Percentiles rank a stretch among this genome's conserved stretches.
Evolutionary conservation across 2,888 invertebrate species (phyloP).

Genomic region (Tribolium freemani): DNA sequence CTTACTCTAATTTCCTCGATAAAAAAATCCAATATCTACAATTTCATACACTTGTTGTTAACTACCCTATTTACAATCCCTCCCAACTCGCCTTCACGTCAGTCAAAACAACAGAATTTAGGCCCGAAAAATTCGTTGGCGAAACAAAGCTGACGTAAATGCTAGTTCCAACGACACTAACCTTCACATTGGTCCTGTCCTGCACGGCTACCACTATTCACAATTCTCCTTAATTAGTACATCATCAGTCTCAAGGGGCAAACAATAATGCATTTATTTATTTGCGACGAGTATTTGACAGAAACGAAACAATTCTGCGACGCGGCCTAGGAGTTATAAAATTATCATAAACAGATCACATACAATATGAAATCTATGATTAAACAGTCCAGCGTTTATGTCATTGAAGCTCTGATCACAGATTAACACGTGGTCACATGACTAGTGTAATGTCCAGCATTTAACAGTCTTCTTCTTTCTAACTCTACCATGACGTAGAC

Average conservation of each 20-base stretch:
- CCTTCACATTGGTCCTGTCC: slow-evolving; percentile 58
- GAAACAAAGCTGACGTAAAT: slow-evolving; percentile 26
- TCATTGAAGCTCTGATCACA: slow-evolving; percentile 69
- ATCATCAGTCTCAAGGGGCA: slow-evolving; percentile 70
- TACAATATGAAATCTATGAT: slow-evolving; percentile 60
- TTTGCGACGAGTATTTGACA: slow-evolving; percentile 62
- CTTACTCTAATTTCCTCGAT: slow-evolving; percentile 57
- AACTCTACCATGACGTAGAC: slow-evolving; percentile 55
- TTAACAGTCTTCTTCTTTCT: slow-evolving; percentile 63
- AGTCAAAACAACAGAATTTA: slow-evolving; percentile 25
- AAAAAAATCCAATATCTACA: slow-evolving; percentile 65
- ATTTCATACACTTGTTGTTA: slow-evolving; percentile 37
- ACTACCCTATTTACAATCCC: slow-evolving; percentile 57
- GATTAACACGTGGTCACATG: slow-evolving; percentile 68
- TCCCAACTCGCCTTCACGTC: slow-evolving; percentile 37
- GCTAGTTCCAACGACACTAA: slow-evolving; percentile 39
- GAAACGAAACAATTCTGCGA: slow-evolving; percentile 49
- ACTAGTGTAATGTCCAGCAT: slow-evolving; percentile 67
- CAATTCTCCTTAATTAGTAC: slow-evolving; percentile 55
- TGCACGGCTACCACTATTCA: slow-evolving; percentile 55
- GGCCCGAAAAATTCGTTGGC: slow-evolving; percentile 46
- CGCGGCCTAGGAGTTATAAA: slow-evolving; percentile 39
- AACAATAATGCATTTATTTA: slow-evolving; percentile 66
- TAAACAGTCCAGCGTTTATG: slow-evolving; percentile 64
- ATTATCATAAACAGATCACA: slow-evolving; percentile 61